Base-by-base conservation (phyloP, 2,113 vertebrate species). In the Spea multiplicata region DNA sequence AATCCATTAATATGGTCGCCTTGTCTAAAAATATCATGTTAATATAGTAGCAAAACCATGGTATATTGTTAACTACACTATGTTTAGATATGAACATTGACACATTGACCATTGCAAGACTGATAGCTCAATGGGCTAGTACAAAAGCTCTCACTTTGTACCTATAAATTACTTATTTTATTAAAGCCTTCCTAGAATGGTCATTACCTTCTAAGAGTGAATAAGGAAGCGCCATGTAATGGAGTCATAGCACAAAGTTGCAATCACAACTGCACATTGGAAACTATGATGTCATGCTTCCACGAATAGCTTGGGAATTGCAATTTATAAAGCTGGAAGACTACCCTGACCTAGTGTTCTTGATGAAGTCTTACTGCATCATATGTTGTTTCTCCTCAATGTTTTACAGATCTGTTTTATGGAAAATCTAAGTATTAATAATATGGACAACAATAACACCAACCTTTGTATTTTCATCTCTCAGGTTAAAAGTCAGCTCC, bases 401-500 rank as follows among this genome's bases (percentile, higher is more conserved):
- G 52, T 53, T 53, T 53, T 53, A 6, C 52, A 53, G 12, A 53
- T 30, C 30, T 30, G 30, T 30, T 30, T 30, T 30, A 30, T 30
- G 30, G 30, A 30, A 30, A 30, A 30, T 30, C 30, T 30, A 13
- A 57, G 55, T 57, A 10, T 2, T 45, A 44, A 44, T 10, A 14
- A n/a, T 16, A 44, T 45, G 14, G 57, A 52, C 30, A 12, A 6
- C 6, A 7, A 45, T 68, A 52, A 0, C 68, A 66, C 47, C 50
- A 91, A 96, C 97, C 94, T 96, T 96, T 76, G 89, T 73, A 50
- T 87, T 91, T 73, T 98, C 96, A 47, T 99, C 95, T 89, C 97
- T 92, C 46, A 99, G 92, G 87, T 99, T 99, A 86, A 99, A 99
- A 73, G 97, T 99, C 46, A 99, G 88, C 84, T 99, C 97, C 82